Evolutionary conservation across 2,888 invertebrate genomes (phyloP).

Genomic region (Pherbina coryleti): DNA sequence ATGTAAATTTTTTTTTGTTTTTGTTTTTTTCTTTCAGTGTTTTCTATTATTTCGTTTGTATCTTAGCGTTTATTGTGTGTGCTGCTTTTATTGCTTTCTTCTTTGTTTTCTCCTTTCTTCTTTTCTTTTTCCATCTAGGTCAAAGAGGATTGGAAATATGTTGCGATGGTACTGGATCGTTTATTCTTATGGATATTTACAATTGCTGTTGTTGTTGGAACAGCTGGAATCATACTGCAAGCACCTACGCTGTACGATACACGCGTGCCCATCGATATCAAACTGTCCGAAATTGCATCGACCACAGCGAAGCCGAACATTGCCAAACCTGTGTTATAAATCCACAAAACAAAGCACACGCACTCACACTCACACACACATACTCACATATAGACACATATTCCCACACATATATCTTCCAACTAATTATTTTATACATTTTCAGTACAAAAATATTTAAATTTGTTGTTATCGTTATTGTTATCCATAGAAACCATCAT

Average conservation of each 20-base stretch:
- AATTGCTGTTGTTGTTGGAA: conserved; percentile 92
- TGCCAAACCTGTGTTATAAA: conserved; percentile 69
- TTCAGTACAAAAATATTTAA: too few species aligned
- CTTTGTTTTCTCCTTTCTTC: conserved; percentile 15
- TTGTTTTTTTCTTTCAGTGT: not conserved
- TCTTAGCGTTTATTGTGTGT: conserved; percentile 27
- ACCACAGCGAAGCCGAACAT: conserved; percentile 86
- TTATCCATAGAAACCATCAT: not conserved
- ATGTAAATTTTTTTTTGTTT: not conserved
- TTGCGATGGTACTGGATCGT: conserved; percentile 97
- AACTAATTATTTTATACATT: not conserved
- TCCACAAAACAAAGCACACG: conserved; percentile 17
- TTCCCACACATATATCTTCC: not conserved
- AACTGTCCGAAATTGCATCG: conserved; percentile 89
- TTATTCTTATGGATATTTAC: conserved; percentile 98
- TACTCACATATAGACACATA: not conserved
- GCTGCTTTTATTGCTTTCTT: conserved; percentile 6
- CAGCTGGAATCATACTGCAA: conserved; percentile 93
- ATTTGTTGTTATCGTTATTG: not conserved
- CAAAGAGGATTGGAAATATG: conserved; percentile 99
- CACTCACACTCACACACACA: not conserved
- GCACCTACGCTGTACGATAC: conserved; percentile 95
- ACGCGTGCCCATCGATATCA: conserved; percentile 88
- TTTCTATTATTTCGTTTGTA: conserved; percentile 27
- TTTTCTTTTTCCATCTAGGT: conserved; percentile 73